These are phyloP conservation scores for Chrysogorgia sp. DNA, from an alignment of 92 coral and sea anemone genomes.

Conservation along the genomic window DNA sequence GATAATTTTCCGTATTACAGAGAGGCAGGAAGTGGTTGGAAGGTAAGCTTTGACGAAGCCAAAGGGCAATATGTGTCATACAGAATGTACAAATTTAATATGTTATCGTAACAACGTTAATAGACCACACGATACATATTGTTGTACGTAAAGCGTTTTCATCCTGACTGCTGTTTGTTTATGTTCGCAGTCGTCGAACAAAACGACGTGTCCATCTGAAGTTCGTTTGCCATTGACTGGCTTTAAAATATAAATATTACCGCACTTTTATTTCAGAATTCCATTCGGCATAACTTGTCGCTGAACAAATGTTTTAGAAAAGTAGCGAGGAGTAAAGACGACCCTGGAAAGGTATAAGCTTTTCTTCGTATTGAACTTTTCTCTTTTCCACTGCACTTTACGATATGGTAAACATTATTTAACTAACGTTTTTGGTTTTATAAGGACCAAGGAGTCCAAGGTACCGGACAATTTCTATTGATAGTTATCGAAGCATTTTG, in stretches of 20 bases:
- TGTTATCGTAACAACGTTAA: background rate
- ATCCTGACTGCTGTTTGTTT: background rate
- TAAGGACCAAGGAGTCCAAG: no score
- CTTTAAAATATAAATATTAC: slow-evolving; percentile 22
- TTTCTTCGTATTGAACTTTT: background rate
- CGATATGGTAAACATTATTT: slow-evolving; percentile 14
- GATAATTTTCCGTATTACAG: slow-evolving; percentile 97
- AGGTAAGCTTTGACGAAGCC: slow-evolving; percentile 54
- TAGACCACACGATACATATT: background rate
- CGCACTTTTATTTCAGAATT: slow-evolving; percentile 71
- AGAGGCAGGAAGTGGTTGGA: slow-evolving; percentile 99
- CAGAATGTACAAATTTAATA: no score
- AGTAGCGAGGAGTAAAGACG: slow-evolving; percentile 97
- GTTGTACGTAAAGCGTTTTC: background rate
- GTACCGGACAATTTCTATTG: background rate
- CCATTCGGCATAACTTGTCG: slow-evolving; percentile 92
- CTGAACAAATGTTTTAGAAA: slow-evolving; percentile 95
- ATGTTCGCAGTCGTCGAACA: no score
- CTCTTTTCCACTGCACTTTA: slow-evolving; percentile 12
- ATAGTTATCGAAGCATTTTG: slow-evolving; percentile 1
- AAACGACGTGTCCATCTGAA: no score
- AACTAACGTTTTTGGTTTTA: background rate
- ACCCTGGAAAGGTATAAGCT: slow-evolving; percentile 85
- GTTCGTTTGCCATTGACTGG: background rate
- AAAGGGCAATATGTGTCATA: background rate